phyloP scores from a whole-genome alignment of 2,888 invertebrate genomes.

The Lasioglossum calceatum region DNA sequence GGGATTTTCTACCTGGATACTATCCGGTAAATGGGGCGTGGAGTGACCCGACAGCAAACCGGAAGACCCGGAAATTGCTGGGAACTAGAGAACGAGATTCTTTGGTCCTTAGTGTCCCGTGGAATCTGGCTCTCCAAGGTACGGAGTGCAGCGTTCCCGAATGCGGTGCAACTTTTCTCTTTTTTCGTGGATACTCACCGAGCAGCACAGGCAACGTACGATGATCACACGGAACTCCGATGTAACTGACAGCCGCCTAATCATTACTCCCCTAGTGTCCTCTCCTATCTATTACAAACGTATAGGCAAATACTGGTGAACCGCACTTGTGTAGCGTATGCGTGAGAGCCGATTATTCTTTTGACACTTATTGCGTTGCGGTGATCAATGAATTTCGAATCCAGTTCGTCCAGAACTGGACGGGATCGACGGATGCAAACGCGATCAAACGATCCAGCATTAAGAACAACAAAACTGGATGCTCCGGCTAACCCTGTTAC shows the following conservation, averaged over 20 bases:
- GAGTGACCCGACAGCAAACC: neutral
- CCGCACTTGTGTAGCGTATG: constrained; percentile 37
- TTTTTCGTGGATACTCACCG: constrained; percentile 71
- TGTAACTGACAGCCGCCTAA: constrained; percentile 81
- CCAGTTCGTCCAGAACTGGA: constrained; percentile 16
- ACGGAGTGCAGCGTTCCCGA: neutral
- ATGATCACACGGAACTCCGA: constrained; percentile 81
- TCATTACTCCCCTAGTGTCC: constrained; percentile 83
- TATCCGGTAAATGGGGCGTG: neutral
- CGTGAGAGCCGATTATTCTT: constrained; percentile 51
- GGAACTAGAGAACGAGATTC: neutral
- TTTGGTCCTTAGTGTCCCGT: neutral
- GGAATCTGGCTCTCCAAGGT: neutral
- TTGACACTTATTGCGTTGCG: constrained; percentile 55
- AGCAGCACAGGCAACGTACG: constrained; percentile 74
- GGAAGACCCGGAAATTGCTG: neutral
- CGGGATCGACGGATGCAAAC: neutral
- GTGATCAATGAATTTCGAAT: constrained; percentile 52
- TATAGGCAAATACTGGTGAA: constrained; percentile 69
- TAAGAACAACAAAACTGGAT: neutral
- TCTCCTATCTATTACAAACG: constrained; percentile 83
- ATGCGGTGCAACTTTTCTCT: neutral
- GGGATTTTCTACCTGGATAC: neutral
- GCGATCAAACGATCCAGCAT: neutral
- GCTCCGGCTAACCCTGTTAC: neutral